Evolutionary conservation across 2,113 vertebrate genomes (phyloP).

Genomic region (Saccopteryx leptura): DNA sequence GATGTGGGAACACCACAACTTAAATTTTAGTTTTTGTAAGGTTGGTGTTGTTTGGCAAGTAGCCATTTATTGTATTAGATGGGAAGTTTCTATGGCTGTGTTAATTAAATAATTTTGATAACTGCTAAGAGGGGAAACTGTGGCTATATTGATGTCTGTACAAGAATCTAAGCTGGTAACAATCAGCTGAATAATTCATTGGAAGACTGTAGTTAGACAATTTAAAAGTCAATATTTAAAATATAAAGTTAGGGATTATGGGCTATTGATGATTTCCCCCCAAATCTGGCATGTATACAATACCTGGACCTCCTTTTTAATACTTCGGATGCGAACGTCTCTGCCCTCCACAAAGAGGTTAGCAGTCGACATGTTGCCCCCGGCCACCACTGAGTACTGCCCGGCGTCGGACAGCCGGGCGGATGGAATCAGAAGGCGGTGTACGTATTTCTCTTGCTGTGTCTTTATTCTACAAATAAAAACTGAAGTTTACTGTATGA

Average conservation of each 20-base stretch:
- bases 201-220: slow-evolving; percentile 25
- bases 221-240: neutral
- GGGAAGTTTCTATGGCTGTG: slow-evolving; percentile 37
- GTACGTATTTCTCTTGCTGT: slow-evolving; percentile 94
- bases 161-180: neutral
- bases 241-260: neutral
- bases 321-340: slow-evolving; percentile 94
- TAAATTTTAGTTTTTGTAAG: slow-evolving; percentile 45
- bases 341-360: slow-evolving; percentile 95
- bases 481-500: neutral
- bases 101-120: slow-evolving; percentile 66
- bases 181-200: slow-evolving; percentile 21
- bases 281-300: neutral
- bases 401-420: slow-evolving; percentile 96
- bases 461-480: slow-evolving; percentile 89
- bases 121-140: slow-evolving; percentile 29
- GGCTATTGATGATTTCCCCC: neutral
- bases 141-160: neutral
- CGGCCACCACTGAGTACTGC: slow-evolving; percentile 96
- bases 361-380: slow-evolving; percentile 95
- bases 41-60: neutral
- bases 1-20: neutral
- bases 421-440: slow-evolving; percentile 96
- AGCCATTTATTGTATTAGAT: slow-evolving; percentile 46
- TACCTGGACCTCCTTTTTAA: slow-evolving; percentile 94